Conservation (phyloP, 2,113 vertebrate species). For the Lepisosteus oculatus region DNA sequence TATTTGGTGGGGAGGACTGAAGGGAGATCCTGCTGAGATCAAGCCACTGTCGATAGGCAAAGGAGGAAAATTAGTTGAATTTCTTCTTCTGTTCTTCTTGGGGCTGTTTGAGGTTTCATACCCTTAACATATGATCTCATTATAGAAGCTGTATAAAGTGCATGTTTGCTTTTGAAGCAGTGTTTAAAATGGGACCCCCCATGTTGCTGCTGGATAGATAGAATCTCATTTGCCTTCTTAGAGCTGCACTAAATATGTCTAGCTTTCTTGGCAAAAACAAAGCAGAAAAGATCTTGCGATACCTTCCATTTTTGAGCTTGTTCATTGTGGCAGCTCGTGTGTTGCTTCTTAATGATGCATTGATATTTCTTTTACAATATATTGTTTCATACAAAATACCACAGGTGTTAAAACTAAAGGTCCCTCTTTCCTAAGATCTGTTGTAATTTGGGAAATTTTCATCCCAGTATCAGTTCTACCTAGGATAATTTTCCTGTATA, state of each 20-base stretch:
- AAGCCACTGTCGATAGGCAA: background rate
- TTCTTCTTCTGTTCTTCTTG: background rate
- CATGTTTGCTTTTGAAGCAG: background rate
- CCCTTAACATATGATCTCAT: background rate
- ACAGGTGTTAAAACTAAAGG: too few relatives aligned
- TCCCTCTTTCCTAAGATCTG: too few relatives aligned
- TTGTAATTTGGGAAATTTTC: too few relatives aligned
- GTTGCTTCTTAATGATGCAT: too few relatives aligned
- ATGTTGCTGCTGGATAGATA: background rate
- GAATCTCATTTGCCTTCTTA: background rate
- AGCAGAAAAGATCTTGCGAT: background rate
- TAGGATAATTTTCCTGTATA: too few relatives aligned
- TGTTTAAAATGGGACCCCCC: background rate
- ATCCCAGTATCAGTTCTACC: too few relatives aligned
- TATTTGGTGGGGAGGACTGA: background rate
- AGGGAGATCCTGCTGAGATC: background rate
- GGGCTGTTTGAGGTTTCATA: background rate
- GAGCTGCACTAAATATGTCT: background rate
- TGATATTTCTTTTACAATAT: too few relatives aligned
- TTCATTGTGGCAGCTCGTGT: too few relatives aligned
- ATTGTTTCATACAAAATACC: too few relatives aligned
- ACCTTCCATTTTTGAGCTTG: too few relatives aligned
- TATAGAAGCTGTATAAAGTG: constrained; percentile 5
- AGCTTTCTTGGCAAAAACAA: background rate
- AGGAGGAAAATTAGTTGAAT: background rate